Base-by-base conservation (phyloP, 1,140 invertebrate genomes). In the Procambarus virginalis region DNA sequence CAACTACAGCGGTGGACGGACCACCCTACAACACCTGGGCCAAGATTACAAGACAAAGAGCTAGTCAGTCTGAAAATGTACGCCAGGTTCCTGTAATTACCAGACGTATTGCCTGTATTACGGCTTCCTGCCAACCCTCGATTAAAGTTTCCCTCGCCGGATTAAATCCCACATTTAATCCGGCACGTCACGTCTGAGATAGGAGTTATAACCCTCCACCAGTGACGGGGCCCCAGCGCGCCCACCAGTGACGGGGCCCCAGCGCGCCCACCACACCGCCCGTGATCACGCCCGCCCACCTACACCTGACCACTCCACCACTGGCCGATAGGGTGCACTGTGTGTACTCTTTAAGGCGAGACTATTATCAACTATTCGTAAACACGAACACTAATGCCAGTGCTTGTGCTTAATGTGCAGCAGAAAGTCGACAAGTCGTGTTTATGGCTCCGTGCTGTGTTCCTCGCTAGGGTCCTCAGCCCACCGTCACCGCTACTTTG, bases 11-110 rank as follows among this genome's bases (percentile, higher is more conserved):
- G 60, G 12, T 64, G 12, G 12, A 64, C 60, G 60, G 14, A 64
- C 60, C 60, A 64, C 60, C 14, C 64, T 10, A 68, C 64, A 68
- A 68, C 64, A 17, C 14, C 64, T 68, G 5, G 17, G 64, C 14
- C 10, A 34, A 73, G 10, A 34, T 73, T 73, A 73, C 68, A 2
- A 73, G 68, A 73, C 68, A 73, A 73, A 73, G 68, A 34, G 34
- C 60, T 17, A 64, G 60, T 17, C 60, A 17, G 12, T 17, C 68
- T 73, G 68, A 73, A 10, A 73, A 73, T n/a, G n/a, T 73, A 73
- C 68, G 68, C 8, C 22, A 9, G 68, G 68, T 73, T 73, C 68
- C 68, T 73, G 68, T 73, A 34, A 73, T 73, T 73, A 73, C 68
- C 5, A 6, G 5, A 73, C 5, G 22, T 34, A 73, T 73, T 22